Conservation (phyloP, 1,140 invertebrate species). For the Scylla paramamosain region DNA sequence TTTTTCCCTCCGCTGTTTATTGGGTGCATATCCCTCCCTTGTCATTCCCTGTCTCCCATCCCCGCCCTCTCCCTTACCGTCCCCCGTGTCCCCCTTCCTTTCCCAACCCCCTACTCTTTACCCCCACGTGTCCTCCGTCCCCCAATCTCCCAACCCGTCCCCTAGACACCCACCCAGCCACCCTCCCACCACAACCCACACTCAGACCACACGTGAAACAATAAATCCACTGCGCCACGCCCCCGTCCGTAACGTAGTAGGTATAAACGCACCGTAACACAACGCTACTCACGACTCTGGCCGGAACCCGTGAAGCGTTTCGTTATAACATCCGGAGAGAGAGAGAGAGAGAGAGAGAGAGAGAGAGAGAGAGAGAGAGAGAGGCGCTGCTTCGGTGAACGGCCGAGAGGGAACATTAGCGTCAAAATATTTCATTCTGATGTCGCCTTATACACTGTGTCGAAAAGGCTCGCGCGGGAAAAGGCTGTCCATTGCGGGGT, state of each 20-base stretch:
- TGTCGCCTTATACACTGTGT: background rate
- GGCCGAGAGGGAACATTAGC: background rate
- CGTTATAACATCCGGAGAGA: background rate
- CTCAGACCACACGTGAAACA: slow-evolving; percentile 11
- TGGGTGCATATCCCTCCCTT: background rate
- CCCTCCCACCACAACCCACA: background rate
- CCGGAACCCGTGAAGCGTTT: slow-evolving; percentile 18
- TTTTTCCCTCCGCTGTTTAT: background rate
- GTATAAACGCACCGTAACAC: slow-evolving; percentile 3
- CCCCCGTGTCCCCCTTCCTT: background rate
- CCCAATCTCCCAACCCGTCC: background rate
- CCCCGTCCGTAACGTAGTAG: background rate
- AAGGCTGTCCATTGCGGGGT: background rate
- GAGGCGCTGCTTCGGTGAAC: background rate
- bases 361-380: background rate
- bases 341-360: too few relatives aligned
- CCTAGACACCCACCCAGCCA: too few relatives aligned
- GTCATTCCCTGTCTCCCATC: too few relatives aligned
- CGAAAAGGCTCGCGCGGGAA: background rate
- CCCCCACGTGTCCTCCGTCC: background rate
- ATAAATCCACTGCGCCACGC: background rate
- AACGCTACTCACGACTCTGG: background rate
- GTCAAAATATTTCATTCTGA: background rate
- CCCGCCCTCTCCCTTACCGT: background rate
- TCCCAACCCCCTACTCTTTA: background rate